These are phyloP conservation scores for Malurus leucopterus DNA, from an alignment of 2,797 vertebrate genomes.

Conservation along the genomic window DNA sequence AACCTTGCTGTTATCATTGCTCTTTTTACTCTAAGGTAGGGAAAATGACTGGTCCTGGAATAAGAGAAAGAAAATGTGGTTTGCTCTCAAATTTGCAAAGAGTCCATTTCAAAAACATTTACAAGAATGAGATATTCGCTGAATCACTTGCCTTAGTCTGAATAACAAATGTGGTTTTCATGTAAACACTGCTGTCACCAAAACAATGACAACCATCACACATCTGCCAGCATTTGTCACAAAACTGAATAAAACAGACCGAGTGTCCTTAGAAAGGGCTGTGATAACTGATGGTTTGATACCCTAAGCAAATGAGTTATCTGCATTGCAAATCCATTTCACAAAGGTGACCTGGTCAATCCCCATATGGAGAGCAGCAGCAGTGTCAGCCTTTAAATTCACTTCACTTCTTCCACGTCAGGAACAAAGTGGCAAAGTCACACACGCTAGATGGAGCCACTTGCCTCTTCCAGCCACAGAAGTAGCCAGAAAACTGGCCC, in stretches of 20 bases:
- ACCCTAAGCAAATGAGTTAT: slow-evolving; percentile 41
- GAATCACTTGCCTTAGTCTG: slow-evolving; percentile 38
- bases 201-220: slow-evolving; percentile 36
- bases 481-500: background rate
- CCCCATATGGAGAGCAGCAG: background rate
- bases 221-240: slow-evolving; percentile 51
- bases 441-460: slow-evolving; percentile 62
- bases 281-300: slow-evolving; percentile 42
- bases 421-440: background rate
- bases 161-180: slow-evolving; percentile 66
- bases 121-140: slow-evolving; percentile 1
- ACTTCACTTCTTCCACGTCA: background rate
- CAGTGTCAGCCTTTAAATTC: background rate
- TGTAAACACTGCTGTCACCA: slow-evolving; percentile 51
- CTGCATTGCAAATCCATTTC: slow-evolving; percentile 47
- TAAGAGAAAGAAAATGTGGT: background rate
- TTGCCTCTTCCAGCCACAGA: slow-evolving; percentile 9
- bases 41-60: background rate
- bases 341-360: slow-evolving; percentile 34
- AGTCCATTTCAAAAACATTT: slow-evolving; percentile 15
- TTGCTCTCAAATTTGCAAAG: background rate
- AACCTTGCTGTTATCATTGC: background rate
- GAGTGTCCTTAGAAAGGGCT: background rate
- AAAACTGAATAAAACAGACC: slow-evolving; percentile 36
- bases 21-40: background rate